phyloP scores from a whole-genome alignment of 2,113 vertebrate species.

The Theropithecus gelada region DNA sequence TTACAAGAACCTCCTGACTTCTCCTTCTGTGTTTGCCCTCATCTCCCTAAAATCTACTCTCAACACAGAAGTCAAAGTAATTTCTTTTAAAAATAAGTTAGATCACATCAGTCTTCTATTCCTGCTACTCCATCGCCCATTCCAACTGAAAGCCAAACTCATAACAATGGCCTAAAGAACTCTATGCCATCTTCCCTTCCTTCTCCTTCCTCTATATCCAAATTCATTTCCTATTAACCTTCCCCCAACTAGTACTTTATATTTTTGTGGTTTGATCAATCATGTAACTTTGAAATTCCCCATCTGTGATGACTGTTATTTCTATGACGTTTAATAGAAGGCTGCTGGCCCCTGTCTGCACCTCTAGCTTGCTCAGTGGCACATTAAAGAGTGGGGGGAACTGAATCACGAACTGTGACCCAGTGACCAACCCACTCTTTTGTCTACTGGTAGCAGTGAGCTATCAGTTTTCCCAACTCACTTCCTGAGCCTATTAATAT shows the following conservation, averaged over 20 bases:
- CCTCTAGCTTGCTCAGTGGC: not conserved
- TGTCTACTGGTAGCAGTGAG: rapidly evolving
- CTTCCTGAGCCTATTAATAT: not conserved
- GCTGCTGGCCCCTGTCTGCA: no score
- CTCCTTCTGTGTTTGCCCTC: not conserved
- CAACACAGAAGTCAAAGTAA: not conserved
- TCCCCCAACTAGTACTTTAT: not conserved
- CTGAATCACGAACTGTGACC: not conserved
- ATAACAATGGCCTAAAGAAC: not conserved
- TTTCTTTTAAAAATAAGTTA: not conserved
- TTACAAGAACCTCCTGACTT: not conserved
- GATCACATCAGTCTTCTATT: not conserved
- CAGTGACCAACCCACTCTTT: no score
- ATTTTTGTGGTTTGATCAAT: not conserved
- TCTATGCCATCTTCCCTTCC: not conserved
- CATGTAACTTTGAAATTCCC: not conserved
- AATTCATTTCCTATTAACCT: not conserved
- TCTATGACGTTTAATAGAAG: not conserved
- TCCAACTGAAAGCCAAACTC: not conserved
- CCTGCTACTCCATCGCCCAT: not conserved
- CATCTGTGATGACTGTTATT: not conserved
- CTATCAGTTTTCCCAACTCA: not conserved
- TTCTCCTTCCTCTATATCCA: not conserved
- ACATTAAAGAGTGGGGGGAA: rapidly evolving
- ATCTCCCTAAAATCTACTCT: not conserved